Evolutionary conservation across 2,113 vertebrate genomes (phyloP), one percentile per base, ranked within the genome.

Genomic region (Rattus rattus): DNA sequence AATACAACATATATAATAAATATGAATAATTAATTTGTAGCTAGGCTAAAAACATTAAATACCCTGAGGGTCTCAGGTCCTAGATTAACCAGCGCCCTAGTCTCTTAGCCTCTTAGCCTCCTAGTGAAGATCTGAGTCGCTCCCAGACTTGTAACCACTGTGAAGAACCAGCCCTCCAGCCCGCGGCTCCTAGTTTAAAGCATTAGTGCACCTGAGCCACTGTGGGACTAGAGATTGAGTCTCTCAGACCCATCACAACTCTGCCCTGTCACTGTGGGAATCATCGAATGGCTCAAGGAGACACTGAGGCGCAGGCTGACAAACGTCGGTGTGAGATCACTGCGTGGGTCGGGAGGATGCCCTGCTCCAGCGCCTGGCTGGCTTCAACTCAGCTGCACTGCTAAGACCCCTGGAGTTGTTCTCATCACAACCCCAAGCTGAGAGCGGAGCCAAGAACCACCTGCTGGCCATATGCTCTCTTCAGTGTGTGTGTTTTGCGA

Each of bases 101-200:
- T 69, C 4, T 91, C 49, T 84, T 54, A 54, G 11, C 30, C 4
- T 91, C 49, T 84, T 54, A 54, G 11, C 30, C 28, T 89, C 36
- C 67, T 39, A 19, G 75, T 33, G 49, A 81, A 96, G 70, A 61
- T 33, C 24, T 14, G 49, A 90, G 24, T 43, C n/a, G 13, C 9
- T 26, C 6, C 1, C 12, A 39, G 5, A 1, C 33, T 52, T 56
- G 3, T 49, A 52, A 9, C 1, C 3, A 30, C 4, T 24, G 54
- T 33, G 61, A 92, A 24, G 33, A 87, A 65, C 8, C 20, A 24
- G 0, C 16, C 1, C 36, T 30, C 67, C 17, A 22, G 22, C 10
- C 52, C 9, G 28, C 11, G 47, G 7, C 9, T 36, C 33, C 3
- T 52, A 0, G 14, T 17, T 36, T 10, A 24, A 13, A 67, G 26